Percentiles rank a stretch among this genome's conserved stretches.
phyloP scores from a whole-genome alignment of 2,113 vertebrate species.

The Pagrus major region DNA sequence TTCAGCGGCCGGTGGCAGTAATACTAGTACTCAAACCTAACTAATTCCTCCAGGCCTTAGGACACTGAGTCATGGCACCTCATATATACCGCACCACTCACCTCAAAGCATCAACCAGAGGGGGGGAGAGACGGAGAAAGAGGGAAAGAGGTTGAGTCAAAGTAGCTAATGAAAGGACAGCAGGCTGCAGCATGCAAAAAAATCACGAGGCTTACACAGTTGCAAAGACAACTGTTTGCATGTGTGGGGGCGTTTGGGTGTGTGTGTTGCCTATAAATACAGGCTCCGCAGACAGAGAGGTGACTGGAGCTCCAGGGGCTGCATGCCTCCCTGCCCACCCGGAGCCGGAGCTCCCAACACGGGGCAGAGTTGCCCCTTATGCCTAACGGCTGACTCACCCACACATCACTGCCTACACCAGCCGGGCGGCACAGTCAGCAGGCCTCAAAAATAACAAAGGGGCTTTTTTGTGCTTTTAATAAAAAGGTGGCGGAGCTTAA shows the following conservation, averaged over 20 bases:
- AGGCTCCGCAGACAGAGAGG: slow-evolving; percentile 69
- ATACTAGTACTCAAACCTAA: slow-evolving; percentile 62
- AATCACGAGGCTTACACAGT: slow-evolving; percentile 68
- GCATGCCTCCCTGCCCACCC: slow-evolving; percentile 68
- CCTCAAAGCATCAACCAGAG: slow-evolving; percentile 56
- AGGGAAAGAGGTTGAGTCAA: slow-evolving; percentile 66
- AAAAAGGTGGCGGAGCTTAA: slow-evolving; percentile 57
- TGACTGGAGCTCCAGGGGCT: slow-evolving; percentile 61
- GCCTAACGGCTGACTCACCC: slow-evolving; percentile 65
- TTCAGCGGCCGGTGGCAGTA: slow-evolving; percentile 53
- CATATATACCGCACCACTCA: slow-evolving; percentile 54
- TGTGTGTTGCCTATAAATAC: slow-evolving; percentile 74
- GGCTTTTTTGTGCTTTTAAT: slow-evolving; percentile 57
- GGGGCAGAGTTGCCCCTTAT: slow-evolving; percentile 44
- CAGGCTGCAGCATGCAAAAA: slow-evolving; percentile 76
- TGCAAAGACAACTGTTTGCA: slow-evolving; percentile 75
- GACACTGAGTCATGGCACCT: slow-evolving; percentile 70
- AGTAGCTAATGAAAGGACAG: slow-evolving; percentile 73
- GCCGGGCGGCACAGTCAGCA: slow-evolving; percentile 44
- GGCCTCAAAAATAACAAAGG: slow-evolving; percentile 57
- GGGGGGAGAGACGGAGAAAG: slow-evolving; percentile 28
- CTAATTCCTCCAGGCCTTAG: slow-evolving; percentile 66
- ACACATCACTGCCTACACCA: slow-evolving; percentile 50
- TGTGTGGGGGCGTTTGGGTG: slow-evolving; percentile 69
- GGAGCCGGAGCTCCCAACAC: slow-evolving; percentile 49